Evolutionary conservation across 1,140 invertebrate genomes (phyloP).

Genomic region (Paraescarpia echinospica): DNA sequence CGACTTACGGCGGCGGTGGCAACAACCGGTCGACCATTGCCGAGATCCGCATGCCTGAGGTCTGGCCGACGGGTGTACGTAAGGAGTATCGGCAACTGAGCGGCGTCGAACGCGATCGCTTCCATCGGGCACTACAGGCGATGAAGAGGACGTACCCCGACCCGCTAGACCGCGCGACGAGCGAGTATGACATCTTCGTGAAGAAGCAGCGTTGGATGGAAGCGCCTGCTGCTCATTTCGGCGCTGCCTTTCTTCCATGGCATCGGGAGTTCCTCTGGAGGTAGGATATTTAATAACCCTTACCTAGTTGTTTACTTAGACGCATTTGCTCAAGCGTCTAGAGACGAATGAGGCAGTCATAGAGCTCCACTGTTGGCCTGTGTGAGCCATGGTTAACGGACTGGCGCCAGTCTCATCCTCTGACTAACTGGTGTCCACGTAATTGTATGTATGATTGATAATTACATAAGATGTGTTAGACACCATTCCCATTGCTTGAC

Average conservation of each 20-base stretch:
- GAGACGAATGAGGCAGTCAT: too few relatives aligned
- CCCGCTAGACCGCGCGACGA: constrained; percentile 8
- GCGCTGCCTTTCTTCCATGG: constrained; percentile 37
- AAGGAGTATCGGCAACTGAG: constrained; percentile 12
- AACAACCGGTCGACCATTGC: background rate
- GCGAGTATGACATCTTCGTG: constrained; percentile 28
- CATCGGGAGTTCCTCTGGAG: constrained; percentile 36
- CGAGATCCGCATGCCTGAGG: background rate
- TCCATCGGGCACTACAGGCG: constrained; percentile 12
- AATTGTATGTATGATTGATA: too few relatives aligned
- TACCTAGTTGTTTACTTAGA: background rate
- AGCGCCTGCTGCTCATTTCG: constrained; percentile 34
- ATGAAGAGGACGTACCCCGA: background rate
- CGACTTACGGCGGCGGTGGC: background rate
- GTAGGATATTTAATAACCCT: constrained; percentile 27
- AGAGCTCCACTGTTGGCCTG: too few relatives aligned
- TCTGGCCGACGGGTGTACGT: background rate
- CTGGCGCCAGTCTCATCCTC: too few relatives aligned
- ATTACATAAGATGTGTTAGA: background rate
- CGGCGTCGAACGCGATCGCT: background rate
- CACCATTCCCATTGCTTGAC: background rate
- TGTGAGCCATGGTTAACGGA: too few relatives aligned
- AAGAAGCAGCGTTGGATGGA: constrained; percentile 28
- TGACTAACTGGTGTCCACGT: too few relatives aligned
- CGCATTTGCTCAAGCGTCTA: background rate